Base-by-base conservation (phyloP, 1,140 invertebrate species). In the Papilio helenus region DNA sequence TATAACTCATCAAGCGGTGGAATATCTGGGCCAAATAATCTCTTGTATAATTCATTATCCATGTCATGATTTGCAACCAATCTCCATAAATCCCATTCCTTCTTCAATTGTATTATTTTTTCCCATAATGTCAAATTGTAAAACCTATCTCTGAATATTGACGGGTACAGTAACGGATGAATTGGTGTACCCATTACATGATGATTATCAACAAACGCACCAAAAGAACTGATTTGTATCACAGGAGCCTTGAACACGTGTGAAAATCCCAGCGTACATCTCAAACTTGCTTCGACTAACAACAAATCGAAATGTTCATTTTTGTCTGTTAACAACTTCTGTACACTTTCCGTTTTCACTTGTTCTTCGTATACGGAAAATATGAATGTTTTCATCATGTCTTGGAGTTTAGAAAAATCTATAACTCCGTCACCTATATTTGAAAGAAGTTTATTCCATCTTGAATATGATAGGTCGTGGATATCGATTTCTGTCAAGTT, bases 91-190 rank as follows among this genome's bases (percentile, higher is more conserved):
- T 79, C 42, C 44, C 72, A 80, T 72, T 18, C 76, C 39, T 85
- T 86, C 12, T 89, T 88, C 8, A 91, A 44, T 42, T 85, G 85
- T 7, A 76, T 71, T 0, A 92, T 39, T 82, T 90, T 90, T 80
- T 94, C 88, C 82, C 82, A 85, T 18, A 93, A 79, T 29, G 84
- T 84, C 1, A 90, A 72, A 65, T 89, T 85, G 23, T 82, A 84
- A n/a, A 88, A 18, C 49, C 83, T 85, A 51, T 82, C 90, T 12
- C 88, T 79, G 26, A 91, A 90, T 51, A 23, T 90, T 86, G n/a
- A n/a, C 0, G 95, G 95, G 79, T 95, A 92, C n/a, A 95, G 83
- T n/a, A 95, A 72, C 0, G 94, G 92, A 80, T 95, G 94, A 10
- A 89, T 82, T 7, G 94, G 89, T 79, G 93, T 94, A 26, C 95